Conservation (phyloP, 2,113 vertebrate genomes). For the Oryzias melastigma region DNA sequence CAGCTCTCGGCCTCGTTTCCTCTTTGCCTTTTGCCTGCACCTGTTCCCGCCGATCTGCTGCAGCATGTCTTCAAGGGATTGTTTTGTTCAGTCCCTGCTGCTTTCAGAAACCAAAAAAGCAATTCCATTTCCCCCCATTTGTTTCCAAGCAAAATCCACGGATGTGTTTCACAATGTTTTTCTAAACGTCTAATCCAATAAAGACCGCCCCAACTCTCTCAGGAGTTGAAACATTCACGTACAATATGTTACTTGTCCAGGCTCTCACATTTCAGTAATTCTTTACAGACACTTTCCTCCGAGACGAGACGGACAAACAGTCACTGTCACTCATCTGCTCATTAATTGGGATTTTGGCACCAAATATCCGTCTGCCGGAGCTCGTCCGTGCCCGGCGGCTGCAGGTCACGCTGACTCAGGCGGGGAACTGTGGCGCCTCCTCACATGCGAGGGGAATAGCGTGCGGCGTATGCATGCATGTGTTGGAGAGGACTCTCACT, state of each 20-base stretch:
- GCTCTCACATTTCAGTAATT: neutral
- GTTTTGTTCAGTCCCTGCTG: slow-evolving; percentile 16
- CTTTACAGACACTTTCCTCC: neutral
- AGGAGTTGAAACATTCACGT: slow-evolving; percentile 1
- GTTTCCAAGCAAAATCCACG: slow-evolving; percentile 21
- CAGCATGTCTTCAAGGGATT: slow-evolving; percentile 7
- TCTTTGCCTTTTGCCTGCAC: slow-evolving; percentile 26
- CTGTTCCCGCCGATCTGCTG: slow-evolving; percentile 25
- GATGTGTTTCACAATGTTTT: slow-evolving; percentile 2
- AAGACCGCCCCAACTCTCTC: neutral
- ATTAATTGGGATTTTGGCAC: slow-evolving; percentile 1
- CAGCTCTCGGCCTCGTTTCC: slow-evolving; percentile 2
- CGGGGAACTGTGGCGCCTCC: slow-evolving; percentile 2
- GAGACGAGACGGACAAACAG: too few species aligned
- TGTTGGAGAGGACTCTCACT: neutral
- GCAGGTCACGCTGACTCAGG: slow-evolving; percentile 1
- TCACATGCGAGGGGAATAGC: slow-evolving; percentile 6
- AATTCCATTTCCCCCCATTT: slow-evolving; percentile 39
- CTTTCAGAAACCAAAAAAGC: slow-evolving; percentile 24
- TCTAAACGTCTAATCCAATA: slow-evolving; percentile 15
- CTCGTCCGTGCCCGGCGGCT: slow-evolving; percentile 15
- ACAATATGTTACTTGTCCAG: slow-evolving; percentile 1
- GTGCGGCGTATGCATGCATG: neutral
- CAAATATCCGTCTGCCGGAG: slow-evolving; percentile 2
- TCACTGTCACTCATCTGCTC: neutral